Evolutionary conservation across 2,797 vertebrate genomes (phyloP).

Genomic region (Yasuhikotakia modesta): DNA sequence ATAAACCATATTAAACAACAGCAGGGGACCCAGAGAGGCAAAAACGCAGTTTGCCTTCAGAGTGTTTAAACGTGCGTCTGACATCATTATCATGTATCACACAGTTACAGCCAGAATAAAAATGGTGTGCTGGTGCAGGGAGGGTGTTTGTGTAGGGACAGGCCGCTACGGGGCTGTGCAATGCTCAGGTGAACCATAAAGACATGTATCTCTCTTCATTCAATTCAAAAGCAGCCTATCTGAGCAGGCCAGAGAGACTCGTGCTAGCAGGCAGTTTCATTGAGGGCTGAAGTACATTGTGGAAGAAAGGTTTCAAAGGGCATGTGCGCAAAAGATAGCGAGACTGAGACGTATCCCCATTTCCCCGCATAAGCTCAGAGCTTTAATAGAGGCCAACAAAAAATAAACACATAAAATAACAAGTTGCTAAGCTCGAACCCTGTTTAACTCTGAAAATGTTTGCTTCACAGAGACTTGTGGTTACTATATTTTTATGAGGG

Average conservation of each 20-base stretch:
- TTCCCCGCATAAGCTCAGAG: slow-evolving; percentile 19
- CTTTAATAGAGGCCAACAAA: slow-evolving; percentile 24
- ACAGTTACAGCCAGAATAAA: slow-evolving; percentile 20
- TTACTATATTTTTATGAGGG: slow-evolving; percentile 1
- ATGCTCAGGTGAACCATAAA: slow-evolving; percentile 52
- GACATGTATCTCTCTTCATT: slow-evolving; percentile 47
- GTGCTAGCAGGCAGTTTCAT: slow-evolving; percentile 30
- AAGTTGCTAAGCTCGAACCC: not conserved
- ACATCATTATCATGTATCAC: slow-evolving; percentile 48
- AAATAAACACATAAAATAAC: not conserved
- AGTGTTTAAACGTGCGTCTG: slow-evolving; percentile 41
- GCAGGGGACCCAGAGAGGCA: slow-evolving; percentile 2
- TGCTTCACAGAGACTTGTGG: slow-evolving; percentile 12
- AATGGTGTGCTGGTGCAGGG: slow-evolving; percentile 11
- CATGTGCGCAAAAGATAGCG: slow-evolving; percentile 46
- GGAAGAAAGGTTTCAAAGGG: slow-evolving; percentile 48
- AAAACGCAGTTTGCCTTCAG: slow-evolving; percentile 41
- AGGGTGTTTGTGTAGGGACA: slow-evolving; percentile 39
- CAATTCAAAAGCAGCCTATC: slow-evolving; percentile 49
- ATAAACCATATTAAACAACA: slow-evolving; percentile 49
- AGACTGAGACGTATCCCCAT: slow-evolving; percentile 44
- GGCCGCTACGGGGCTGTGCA: slow-evolving; percentile 32
- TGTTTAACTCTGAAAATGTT: slow-evolving; percentile 33
- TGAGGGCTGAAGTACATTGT: slow-evolving; percentile 39
- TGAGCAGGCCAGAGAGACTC: slow-evolving; percentile 27